phyloP scores from a whole-genome alignment of 2,888 invertebrate genomes.

The Scrobipalpa atriplicella region DNA sequence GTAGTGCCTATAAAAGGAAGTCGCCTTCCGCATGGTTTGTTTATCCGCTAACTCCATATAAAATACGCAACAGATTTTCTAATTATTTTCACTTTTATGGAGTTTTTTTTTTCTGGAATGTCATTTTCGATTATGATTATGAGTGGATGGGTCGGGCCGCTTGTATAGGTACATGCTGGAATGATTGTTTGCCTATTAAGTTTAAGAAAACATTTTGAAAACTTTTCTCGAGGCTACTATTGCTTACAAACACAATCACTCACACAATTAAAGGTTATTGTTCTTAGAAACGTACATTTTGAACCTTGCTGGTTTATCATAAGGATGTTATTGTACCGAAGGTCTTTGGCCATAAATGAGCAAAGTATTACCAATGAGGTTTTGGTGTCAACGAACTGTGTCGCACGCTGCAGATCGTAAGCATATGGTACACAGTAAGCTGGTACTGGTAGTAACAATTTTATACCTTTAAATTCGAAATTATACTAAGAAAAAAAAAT shows the following conservation, averaged over 20 bases:
- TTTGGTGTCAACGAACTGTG: slow-evolving; percentile 30
- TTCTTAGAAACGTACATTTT: background rate
- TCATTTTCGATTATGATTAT: too few species aligned
- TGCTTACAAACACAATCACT: background rate
- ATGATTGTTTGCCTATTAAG: background rate
- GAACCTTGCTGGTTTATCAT: slow-evolving; percentile 12
- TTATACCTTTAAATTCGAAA: background rate
- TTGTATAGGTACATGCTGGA: too few species aligned
- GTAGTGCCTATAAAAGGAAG: too few species aligned
- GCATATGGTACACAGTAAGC: background rate
- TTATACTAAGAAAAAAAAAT: too few species aligned
- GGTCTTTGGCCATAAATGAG: slow-evolving; percentile 24
- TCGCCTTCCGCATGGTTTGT: too few species aligned
- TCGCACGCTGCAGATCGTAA: slow-evolving; percentile 25
- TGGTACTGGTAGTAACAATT: too few species aligned
- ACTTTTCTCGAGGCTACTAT: background rate
- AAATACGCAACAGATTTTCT: too few species aligned
- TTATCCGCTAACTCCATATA: too few species aligned
- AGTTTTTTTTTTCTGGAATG: too few species aligned
- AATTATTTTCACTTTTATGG: too few species aligned
- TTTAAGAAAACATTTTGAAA: background rate
- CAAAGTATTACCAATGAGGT: slow-evolving; percentile 28
- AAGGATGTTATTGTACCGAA: slow-evolving; percentile 24
- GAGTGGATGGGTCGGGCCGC: too few species aligned
- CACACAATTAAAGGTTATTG: background rate